Evolutionary conservation across 1,140 invertebrate species (phyloP), one percentile per base, ranked within the genome.

Genomic region (Chironomus tepperi): DNA sequence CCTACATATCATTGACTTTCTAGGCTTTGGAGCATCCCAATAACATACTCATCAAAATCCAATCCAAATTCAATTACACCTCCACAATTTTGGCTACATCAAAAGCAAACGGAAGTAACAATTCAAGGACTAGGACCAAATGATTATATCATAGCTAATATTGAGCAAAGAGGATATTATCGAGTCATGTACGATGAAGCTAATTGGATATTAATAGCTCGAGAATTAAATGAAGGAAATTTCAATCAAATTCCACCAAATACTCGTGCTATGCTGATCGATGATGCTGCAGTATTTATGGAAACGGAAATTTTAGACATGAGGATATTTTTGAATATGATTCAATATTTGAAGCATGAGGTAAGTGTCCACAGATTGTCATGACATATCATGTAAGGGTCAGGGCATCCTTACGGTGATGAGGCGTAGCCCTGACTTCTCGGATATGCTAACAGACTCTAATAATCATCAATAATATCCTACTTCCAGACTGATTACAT

Each of bases 111-210:
- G n/a, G 19, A 70, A 19, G 18, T 70, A 18, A 3, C 3, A 1
- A 18, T 70, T 15, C 1, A 7, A 1, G 65, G 18, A 10, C 18
- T 70, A 70, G 18, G 7, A 18, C 18, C 65, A 19, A 21, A 70
- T 7, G 3, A 18, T 5, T 70, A 19, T 19, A 18, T 70, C 3
- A 1, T 70, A 0, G 65, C 19, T 10, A 70, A 70, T 21, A 16
- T 70, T 19, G 19, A 70, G 7, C 65, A 70, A 70, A 70, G 8
- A 18, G 65, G 65, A 18, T 70, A 70, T 70, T 70, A 70, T 70
- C 65, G 65, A 19, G 65, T 70, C 2, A 18, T 8, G 7, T 70
- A 70, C 18, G 65, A 70, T 19, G 16, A 70, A 18, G 16, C 65
- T 70, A 70, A 70, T 19, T 70, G 65, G 65, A 70, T 70, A 18